Conservation (phyloP, 1,140 invertebrate genomes). For the Bombus waltoni region DNA sequence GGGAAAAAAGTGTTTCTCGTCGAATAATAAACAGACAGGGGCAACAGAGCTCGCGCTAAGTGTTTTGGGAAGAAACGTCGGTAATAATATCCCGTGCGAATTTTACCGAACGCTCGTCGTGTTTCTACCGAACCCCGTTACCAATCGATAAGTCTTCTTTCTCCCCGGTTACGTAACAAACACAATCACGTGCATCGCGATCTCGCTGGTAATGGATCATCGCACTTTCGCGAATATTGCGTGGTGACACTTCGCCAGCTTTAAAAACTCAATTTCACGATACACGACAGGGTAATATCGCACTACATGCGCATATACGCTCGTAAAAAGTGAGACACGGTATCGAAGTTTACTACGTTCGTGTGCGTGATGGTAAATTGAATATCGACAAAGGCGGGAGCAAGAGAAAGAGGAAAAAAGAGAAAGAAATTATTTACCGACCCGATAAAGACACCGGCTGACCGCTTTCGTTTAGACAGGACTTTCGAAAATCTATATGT, state of each 20-base stretch:
- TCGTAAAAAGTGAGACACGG: not conserved
- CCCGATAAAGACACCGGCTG: conserved; percentile 33
- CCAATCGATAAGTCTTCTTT: not conserved
- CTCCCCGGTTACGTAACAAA: not conserved
- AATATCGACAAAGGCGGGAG: not conserved
- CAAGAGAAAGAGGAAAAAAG: too few relatives aligned
- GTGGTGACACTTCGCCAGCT: not conserved
- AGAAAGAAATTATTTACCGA: conserved; percentile 48
- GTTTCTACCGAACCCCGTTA: not conserved
- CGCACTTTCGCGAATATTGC: not conserved
- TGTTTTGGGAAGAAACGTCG: conserved; percentile 22
- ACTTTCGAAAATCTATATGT: conserved; percentile 57
- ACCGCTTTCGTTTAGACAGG: conserved; percentile 43
- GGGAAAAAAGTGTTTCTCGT: conserved; percentile 13
- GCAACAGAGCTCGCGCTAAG: not conserved
- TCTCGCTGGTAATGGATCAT: not conserved
- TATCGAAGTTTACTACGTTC: not conserved
- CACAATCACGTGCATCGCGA: not conserved
- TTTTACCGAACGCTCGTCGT: not conserved
- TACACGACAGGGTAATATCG: not conserved
- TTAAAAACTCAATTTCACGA: conserved; percentile 27
- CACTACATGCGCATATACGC: not conserved
- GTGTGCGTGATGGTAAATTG: not conserved
- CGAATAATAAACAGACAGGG: conserved; percentile 34
- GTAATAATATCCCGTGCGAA: conserved; percentile 13